A percentile compares a stretch with the other conserved stretches of the same genome.
Conservation (phyloP, 1,140 invertebrate genomes). For the Drosophila micromelanica region DNA sequence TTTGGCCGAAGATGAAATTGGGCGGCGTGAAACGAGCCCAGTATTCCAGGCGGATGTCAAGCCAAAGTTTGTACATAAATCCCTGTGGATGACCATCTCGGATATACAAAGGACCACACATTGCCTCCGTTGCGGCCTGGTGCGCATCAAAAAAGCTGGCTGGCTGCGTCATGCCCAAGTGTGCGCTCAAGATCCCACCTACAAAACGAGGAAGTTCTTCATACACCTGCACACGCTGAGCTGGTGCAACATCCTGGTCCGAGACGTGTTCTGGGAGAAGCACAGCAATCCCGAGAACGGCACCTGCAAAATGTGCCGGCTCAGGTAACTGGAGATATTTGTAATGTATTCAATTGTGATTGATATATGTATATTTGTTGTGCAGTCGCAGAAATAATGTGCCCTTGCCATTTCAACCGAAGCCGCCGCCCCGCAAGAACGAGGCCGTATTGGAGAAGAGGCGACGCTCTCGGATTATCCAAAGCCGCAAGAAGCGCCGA, state of each 20-base stretch:
- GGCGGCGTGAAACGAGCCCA: background rate
- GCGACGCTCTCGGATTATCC: background rate
- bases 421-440: conserved; percentile 27
- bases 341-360: too few species aligned
- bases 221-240: conserved; percentile 32
- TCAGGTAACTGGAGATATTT: conserved; percentile 4
- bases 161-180: conserved; percentile 38
- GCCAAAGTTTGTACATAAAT: background rate
- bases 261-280: conserved; percentile 20
- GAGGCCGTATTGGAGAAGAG: background rate
- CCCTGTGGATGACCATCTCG: conserved; percentile 19
- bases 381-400: conserved; percentile 20
- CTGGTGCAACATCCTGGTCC: conserved; percentile 36
- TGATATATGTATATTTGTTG: background rate
- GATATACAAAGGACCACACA: conserved; percentile 20
- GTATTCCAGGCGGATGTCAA: conserved; percentile 1
- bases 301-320: conserved; percentile 8
- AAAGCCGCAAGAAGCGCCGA: conserved; percentile 11
- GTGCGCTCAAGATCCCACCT: conserved; percentile 38
- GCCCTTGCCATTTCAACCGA: conserved; percentile 37
- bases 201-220: conserved; percentile 19
- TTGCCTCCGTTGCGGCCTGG: conserved; percentile 32
- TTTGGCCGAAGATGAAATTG: background rate
- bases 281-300: conserved; percentile 25
- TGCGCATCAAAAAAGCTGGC: background rate